These are phyloP conservation scores for Actenoides hombroni DNA, from an alignment of 2,113 vertebrate genomes.

Conservation along the genomic window DNA sequence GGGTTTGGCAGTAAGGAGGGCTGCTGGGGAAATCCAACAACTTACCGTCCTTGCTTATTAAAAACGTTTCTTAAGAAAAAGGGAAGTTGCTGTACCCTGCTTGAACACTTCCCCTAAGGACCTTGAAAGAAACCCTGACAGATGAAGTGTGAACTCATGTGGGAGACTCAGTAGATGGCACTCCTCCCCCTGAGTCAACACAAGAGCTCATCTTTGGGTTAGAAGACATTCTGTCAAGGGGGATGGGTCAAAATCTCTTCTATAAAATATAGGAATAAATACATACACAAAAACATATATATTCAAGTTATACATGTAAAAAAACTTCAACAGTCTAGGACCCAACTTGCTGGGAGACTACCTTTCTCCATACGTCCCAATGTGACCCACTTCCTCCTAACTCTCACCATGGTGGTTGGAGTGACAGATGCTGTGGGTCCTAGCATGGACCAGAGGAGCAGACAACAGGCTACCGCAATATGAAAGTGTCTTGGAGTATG, in stretches of 20 bases:
- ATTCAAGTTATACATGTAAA: background rate
- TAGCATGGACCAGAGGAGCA: background rate
- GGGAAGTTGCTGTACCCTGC: background rate
- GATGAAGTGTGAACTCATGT: background rate
- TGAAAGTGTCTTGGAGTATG: background rate
- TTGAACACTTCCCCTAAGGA: background rate
- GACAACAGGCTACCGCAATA: background rate
- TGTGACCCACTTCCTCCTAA: background rate
- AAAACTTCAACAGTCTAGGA: background rate
- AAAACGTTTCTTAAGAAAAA: background rate
- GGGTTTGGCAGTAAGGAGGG: background rate
- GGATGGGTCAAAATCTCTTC: background rate
- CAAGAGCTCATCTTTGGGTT: background rate
- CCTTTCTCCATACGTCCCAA: background rate
- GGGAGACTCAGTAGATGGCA: conserved; percentile 17
- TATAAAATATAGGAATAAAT: background rate
- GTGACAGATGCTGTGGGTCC: background rate
- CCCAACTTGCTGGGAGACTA: background rate
- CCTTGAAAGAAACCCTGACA: background rate
- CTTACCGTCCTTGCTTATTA: background rate
- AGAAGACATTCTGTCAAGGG: background rate
- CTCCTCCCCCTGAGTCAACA: background rate
- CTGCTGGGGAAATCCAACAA: background rate
- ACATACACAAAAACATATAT: background rate
- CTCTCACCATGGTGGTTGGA: background rate